A percentile compares a stretch with the other conserved stretches of the same genome.
These are phyloP conservation scores for Equus quagga DNA, from an alignment of 2,113 vertebrate species.

Conservation along the genomic window DNA sequence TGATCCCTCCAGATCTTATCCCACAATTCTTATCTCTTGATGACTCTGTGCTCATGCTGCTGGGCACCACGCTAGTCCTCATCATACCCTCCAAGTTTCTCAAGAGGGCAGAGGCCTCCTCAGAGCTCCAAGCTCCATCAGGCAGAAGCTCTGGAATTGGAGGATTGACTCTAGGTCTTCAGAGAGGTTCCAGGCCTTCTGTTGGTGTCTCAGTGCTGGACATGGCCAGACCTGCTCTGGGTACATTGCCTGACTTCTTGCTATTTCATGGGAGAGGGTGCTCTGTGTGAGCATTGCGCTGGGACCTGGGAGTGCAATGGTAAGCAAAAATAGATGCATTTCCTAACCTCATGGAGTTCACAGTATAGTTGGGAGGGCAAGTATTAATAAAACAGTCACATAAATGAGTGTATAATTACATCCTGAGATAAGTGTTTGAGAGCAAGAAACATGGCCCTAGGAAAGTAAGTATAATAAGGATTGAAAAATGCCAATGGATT, in stretches of 20 bases:
- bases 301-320: not conserved
- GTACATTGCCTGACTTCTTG: not conserved
- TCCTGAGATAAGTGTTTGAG: slow-evolving; percentile 27
- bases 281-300: not conserved
- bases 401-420: slow-evolving; percentile 55
- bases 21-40: not conserved
- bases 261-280: not conserved
- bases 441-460: slow-evolving; percentile 34
- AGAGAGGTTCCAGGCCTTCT: not conserved
- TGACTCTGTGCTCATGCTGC: not conserved
- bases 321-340: slow-evolving; percentile 13
- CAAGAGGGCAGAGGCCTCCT: not conserved
- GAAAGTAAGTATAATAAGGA: slow-evolving; percentile 58
- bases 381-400: slow-evolving; percentile 54
- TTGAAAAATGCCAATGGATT: slow-evolving; percentile 53
- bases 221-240: not conserved
- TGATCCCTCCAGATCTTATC: not conserved
- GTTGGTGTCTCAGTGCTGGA: not conserved
- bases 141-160: not conserved
- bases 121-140: not conserved
- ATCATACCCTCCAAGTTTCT: not conserved
- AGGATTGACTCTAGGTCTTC: not conserved
- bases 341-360: slow-evolving; percentile 14
- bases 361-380: slow-evolving; percentile 10
- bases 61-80: not conserved